phyloP scores from a whole-genome alignment of 64 coral and sea anemone genomes.

The Montipora capricornis region DNA sequence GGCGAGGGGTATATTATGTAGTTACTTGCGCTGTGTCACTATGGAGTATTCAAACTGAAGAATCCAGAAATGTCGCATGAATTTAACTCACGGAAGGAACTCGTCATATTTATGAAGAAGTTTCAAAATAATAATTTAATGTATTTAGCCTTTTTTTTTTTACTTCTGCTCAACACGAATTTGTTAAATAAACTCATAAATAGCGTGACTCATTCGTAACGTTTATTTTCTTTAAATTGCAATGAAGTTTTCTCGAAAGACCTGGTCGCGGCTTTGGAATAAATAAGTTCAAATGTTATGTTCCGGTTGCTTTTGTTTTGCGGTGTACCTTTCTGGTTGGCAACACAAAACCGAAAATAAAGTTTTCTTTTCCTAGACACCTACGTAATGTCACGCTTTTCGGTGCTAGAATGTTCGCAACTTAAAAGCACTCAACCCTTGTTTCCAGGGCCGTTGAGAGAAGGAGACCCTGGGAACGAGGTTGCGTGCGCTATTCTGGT shows the following conservation, averaged over 20 bases:
- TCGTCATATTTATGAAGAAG: background rate
- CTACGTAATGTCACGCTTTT: conserved; percentile 73
- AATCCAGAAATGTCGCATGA: background rate
- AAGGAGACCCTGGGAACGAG: too few species aligned
- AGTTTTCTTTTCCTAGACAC: conserved; percentile 73
- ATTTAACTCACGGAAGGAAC: background rate
- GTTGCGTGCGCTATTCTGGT: too few species aligned
- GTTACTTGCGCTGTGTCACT: background rate
- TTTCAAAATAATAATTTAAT: too few species aligned
- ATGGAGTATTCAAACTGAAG: background rate
- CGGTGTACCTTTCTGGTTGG: background rate
- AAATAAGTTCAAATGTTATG: background rate
- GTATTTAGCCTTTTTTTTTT: too few species aligned
- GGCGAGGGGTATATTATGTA: background rate
- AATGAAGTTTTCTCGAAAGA: background rate
- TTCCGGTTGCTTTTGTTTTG: conserved; percentile 29
- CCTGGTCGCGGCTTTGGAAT: background rate
- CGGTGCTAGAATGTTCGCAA: conserved; percentile 28
- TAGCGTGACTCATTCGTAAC: conserved; percentile 19
- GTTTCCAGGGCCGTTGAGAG: too few species aligned
- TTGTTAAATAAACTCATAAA: too few species aligned
- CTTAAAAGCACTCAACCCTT: background rate
- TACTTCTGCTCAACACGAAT: too few species aligned
- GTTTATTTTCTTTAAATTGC: background rate
- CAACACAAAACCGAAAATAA: background rate